Conservation (phyloP, 2,888 invertebrate species). For the Tetanocera ferruginea region DNA sequence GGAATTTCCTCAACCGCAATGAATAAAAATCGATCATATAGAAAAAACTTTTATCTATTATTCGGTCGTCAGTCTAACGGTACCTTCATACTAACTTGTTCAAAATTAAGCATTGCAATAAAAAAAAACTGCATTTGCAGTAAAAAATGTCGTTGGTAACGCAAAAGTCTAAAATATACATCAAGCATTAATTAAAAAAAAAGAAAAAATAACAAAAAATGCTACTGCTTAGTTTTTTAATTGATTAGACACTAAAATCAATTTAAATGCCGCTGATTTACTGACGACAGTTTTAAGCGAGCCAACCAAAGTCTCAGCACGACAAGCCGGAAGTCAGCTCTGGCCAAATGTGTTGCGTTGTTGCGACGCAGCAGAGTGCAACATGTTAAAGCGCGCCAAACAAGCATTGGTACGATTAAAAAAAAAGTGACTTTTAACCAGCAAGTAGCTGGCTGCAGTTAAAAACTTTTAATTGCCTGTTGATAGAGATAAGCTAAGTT, state of each 20-base stretch:
- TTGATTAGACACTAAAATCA: conserved; percentile 31
- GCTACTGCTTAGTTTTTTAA: conserved; percentile 17
- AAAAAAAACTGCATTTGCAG: neutral
- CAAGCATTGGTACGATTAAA: neutral
- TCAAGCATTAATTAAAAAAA: conserved; percentile 22
- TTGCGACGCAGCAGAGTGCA: neutral
- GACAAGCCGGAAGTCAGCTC: conserved; percentile 27
- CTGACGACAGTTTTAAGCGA: neutral
- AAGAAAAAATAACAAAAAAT: too few species aligned
- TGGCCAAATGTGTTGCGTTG: neutral
- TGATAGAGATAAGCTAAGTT: neutral
- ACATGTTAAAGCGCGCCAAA: too few species aligned
- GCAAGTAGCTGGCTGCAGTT: neutral
- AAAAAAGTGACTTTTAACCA: neutral
- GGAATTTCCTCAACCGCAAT: too few species aligned
- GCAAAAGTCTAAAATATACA: conserved; percentile 2
- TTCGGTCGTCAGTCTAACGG: too few species aligned
- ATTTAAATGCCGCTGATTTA: conserved; percentile 23
- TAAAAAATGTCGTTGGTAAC: neutral
- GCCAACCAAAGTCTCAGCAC: neutral
- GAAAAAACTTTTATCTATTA: too few species aligned
- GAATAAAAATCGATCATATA: too few species aligned
- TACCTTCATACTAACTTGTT: neutral
- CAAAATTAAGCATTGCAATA: neutral
- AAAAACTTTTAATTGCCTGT: conserved; percentile 13